These are phyloP conservation scores for Parascotia fuliginaria DNA, from an alignment of 2,888 invertebrate genomes.

Conservation along the genomic window DNA sequence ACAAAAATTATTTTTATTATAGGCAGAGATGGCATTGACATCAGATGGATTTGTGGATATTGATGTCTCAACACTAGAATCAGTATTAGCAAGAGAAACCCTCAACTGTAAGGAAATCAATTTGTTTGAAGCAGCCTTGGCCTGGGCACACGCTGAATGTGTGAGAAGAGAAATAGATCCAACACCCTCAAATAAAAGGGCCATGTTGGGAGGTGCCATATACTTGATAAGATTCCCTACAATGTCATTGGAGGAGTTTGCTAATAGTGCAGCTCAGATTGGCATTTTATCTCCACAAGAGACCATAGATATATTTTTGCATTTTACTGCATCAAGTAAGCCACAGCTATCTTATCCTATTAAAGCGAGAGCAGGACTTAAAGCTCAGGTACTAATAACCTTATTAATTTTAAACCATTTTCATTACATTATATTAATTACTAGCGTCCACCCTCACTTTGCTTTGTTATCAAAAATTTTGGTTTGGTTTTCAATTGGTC, in stretches of 20 bases:
- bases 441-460: too few relatives aligned
- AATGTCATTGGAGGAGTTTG: slow-evolving; percentile 96
- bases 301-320: slow-evolving; percentile 97
- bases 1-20: slow-evolving; percentile 61
- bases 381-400: slow-evolving; percentile 89
- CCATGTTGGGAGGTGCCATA: slow-evolving; percentile 91
- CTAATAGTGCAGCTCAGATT: slow-evolving; percentile 97
- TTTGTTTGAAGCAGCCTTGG: slow-evolving; percentile 95
- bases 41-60: slow-evolving; percentile 99
- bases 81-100: slow-evolving; percentile 96
- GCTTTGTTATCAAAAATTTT: too few relatives aligned
- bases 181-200: slow-evolving; percentile 91
- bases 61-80: slow-evolving; percentile 96
- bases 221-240: slow-evolving; percentile 96
- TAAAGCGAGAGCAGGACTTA: slow-evolving; percentile 93
- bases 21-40: slow-evolving; percentile 98
- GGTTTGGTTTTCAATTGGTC: too few relatives aligned
- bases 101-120: slow-evolving; percentile 97
- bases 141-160: slow-evolving; percentile 98
- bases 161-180: slow-evolving; percentile 92
- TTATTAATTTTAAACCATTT: background rate
- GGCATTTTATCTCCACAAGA: slow-evolving; percentile 96
- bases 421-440: too few relatives aligned
- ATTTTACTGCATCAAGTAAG: slow-evolving; percentile 96
- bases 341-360: slow-evolving; percentile 93